Evolutionary conservation across 2,797 vertebrate genomes (phyloP).

Genomic region (Propithecus deckenii): DNA sequence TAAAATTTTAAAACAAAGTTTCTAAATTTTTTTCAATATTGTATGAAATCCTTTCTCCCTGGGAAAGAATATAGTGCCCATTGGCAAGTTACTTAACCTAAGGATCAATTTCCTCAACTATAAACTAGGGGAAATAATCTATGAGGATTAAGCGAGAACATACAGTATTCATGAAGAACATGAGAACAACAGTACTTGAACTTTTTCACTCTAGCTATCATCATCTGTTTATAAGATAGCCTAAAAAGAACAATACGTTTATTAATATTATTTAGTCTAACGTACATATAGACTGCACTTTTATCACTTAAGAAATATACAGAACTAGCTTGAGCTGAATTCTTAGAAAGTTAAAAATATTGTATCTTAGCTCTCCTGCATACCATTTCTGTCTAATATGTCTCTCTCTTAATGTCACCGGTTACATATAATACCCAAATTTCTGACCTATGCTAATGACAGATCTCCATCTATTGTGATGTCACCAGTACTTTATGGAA

Average conservation of each 20-base stretch:
- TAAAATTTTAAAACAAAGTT: background rate
- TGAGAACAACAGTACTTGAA: background rate
- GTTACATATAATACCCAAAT: background rate
- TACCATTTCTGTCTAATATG: background rate
- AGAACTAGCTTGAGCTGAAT: background rate
- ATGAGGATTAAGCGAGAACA: background rate
- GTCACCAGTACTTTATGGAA: slow-evolving; percentile 50
- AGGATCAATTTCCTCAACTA: background rate
- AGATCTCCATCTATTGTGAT: slow-evolving; percentile 64
- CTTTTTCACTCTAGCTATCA: background rate
- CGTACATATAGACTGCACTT: background rate
- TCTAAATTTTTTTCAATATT: slow-evolving; percentile 15
- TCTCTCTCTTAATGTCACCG: slow-evolving; percentile 29
- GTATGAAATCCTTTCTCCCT: background rate
- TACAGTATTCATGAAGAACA: background rate
- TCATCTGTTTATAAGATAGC: background rate
- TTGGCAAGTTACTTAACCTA: background rate
- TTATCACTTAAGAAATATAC: background rate
- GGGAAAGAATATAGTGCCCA: background rate
- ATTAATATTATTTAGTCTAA: slow-evolving; percentile 3
- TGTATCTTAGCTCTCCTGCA: background rate
- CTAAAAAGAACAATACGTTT: background rate
- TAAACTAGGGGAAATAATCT: background rate
- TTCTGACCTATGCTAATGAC: slow-evolving; percentile 56
- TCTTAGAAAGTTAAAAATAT: slow-evolving; percentile 14